phyloP scores from a whole-genome alignment of 92 coral and sea anemone genomes.

The Hydrozoanthus gracilis region DNA sequence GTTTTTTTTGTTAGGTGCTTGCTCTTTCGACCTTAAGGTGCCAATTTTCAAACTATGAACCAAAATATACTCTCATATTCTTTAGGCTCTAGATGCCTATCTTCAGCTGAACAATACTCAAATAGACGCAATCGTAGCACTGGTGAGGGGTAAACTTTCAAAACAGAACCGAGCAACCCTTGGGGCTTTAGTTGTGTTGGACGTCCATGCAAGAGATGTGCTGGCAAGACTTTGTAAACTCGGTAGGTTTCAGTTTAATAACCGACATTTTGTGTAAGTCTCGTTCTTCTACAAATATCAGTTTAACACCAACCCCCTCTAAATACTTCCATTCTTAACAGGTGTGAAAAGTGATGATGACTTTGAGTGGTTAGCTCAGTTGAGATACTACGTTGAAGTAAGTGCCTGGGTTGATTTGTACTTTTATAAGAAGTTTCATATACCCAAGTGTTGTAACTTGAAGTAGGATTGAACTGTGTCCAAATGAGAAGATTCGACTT shows the following conservation, averaged over 20 bases:
- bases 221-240: conserved; percentile 71
- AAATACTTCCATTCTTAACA: conserved; percentile 13
- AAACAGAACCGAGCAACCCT: conserved; percentile 88
- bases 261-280: not conserved
- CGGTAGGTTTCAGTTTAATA: conserved; percentile 48
- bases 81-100: conserved; percentile 81
- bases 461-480: too few relatives aligned
- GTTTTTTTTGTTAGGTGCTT: not conserved
- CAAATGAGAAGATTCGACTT: too few relatives aligned
- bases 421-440: not conserved
- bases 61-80: not conserved
- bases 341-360: conserved; percentile 85
- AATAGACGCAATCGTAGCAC: conserved; percentile 78
- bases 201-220: conserved; percentile 90
- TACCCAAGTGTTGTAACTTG: too few relatives aligned
- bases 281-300: not conserved
- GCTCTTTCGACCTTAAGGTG: not conserved
- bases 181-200: conserved; percentile 88
- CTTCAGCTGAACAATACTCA: conserved; percentile 78
- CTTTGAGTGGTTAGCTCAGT: conserved; percentile 92
- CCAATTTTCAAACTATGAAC: too few relatives aligned
- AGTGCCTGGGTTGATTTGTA: not conserved
- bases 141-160: conserved; percentile 82
- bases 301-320: too few relatives aligned
- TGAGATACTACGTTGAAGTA: conserved; percentile 92